A percentile compares a stretch with the other conserved stretches of the same genome.
These are phyloP conservation scores for Champsocephalus esox DNA, from an alignment of 2,797 vertebrate species.

Conservation along the genomic window DNA sequence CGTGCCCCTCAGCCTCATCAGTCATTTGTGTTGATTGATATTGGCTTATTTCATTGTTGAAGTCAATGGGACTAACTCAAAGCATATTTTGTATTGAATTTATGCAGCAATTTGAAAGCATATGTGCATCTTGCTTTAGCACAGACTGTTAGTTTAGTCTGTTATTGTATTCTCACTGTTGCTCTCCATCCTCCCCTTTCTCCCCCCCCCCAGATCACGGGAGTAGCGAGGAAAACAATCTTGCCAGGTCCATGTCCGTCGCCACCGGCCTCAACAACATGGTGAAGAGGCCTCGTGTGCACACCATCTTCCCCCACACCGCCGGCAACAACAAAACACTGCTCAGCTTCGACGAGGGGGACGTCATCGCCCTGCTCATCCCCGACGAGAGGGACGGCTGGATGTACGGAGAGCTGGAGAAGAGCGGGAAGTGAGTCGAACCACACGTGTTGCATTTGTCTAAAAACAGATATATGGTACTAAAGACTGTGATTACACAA, in stretches of 20 bases:
- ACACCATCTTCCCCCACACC: slow-evolving; percentile 94
- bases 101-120: no score
- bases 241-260: slow-evolving; percentile 91
- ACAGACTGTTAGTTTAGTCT: background rate
- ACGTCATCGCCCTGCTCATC: slow-evolving; percentile 91
- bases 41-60: background rate
- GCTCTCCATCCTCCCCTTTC: background rate
- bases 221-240: slow-evolving; percentile 81
- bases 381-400: slow-evolving; percentile 96
- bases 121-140: background rate
- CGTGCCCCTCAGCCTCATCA: no score
- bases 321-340: slow-evolving; percentile 89
- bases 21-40: background rate
- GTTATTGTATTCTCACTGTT: background rate
- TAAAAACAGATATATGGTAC: background rate
- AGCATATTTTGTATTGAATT: background rate
- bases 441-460: background rate
- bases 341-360: slow-evolving; percentile 95
- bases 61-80: background rate
- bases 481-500: background rate
- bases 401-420: slow-evolving; percentile 95
- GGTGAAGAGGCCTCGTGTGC: slow-evolving; percentile 91
- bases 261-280: slow-evolving; percentile 92
- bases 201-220: slow-evolving; percentile 63
- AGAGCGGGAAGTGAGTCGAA: slow-evolving; percentile 88